Conservation (phyloP, 2,888 invertebrate species). For the Amphipyra tragopoginis region DNA sequence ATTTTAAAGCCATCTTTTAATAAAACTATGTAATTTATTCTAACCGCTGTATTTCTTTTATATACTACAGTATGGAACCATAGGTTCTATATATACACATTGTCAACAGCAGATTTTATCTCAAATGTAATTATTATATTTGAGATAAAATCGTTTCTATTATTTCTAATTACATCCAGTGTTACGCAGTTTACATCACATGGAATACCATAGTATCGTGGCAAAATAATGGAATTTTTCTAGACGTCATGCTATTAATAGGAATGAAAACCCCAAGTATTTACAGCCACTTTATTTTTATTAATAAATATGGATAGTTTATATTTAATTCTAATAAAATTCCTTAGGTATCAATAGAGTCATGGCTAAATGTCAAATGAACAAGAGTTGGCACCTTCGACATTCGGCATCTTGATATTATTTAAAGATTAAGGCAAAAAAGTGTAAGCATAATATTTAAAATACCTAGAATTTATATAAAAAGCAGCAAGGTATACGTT, state of each 20-base stretch:
- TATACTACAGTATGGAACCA: neutral
- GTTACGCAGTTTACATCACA: constrained; percentile 10
- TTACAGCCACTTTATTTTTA: constrained; percentile 4
- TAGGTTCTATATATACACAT: constrained; percentile 30
- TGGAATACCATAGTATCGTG: constrained; percentile 7
- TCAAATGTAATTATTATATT: constrained; percentile 36
- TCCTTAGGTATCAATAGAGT: neutral
- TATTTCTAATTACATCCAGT: neutral
- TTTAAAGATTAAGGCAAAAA: too few species aligned
- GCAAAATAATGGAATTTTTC: constrained; percentile 30
- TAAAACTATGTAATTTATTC: neutral
- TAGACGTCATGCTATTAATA: constrained; percentile 14
- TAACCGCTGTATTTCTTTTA: constrained; percentile 9
- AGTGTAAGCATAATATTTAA: too few species aligned
- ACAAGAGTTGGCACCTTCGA: neutral
- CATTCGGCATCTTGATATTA: neutral
- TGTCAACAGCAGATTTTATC: constrained; percentile 57
- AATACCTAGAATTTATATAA: too few species aligned
- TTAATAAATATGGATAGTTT: neutral
- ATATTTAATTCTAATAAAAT: neutral
- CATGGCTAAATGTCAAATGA: constrained; percentile 9
- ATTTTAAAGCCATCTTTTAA: constrained; percentile 21
- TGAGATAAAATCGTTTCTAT: too few species aligned
- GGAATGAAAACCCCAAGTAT: constrained; percentile 17
- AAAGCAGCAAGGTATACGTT: too few species aligned